phyloP scores from a whole-genome alignment of 2,888 invertebrate genomes.

The Lysandra bellargus region DNA sequence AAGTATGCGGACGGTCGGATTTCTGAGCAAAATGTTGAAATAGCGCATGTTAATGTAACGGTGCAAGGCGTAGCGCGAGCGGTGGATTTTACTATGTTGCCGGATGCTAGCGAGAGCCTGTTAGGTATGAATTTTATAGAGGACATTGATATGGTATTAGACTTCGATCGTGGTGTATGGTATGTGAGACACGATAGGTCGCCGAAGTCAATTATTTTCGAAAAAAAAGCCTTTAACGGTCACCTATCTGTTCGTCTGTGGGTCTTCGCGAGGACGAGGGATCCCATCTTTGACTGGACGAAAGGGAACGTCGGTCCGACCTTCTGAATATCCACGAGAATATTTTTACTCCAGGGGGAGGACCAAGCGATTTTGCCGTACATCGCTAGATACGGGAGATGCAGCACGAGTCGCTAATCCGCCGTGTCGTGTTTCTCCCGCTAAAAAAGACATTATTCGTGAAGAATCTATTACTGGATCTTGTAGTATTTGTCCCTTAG shows the following conservation, averaged over 20 bases:
- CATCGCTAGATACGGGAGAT: background rate
- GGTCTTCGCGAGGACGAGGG: background rate
- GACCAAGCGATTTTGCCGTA: background rate
- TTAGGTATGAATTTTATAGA: background rate
- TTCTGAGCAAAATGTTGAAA: too few species aligned
- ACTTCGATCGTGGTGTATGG: background rate
- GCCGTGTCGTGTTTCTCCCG: too few species aligned
- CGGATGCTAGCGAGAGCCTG: background rate
- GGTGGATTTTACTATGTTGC: background rate
- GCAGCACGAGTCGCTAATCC: too few species aligned
- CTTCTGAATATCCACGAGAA: background rate
- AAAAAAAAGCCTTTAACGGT: background rate
- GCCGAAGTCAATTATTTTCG: background rate
- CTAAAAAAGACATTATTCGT: too few species aligned
- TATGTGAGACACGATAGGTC: background rate
- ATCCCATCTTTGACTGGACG: background rate
- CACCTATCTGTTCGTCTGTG: background rate
- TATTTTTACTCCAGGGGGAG: slow-evolving; percentile 7
- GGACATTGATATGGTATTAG: slow-evolving; percentile 1
- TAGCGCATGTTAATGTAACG: too few species aligned
- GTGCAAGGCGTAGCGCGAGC: too few species aligned
- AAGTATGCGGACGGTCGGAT: too few species aligned
- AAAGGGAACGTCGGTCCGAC: background rate
- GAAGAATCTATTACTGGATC: background rate
- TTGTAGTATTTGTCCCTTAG: slow-evolving; percentile 29